Evolutionary conservation across 1,140 invertebrate species (phyloP).

Genomic region (Potamilus streckersoni): DNA sequence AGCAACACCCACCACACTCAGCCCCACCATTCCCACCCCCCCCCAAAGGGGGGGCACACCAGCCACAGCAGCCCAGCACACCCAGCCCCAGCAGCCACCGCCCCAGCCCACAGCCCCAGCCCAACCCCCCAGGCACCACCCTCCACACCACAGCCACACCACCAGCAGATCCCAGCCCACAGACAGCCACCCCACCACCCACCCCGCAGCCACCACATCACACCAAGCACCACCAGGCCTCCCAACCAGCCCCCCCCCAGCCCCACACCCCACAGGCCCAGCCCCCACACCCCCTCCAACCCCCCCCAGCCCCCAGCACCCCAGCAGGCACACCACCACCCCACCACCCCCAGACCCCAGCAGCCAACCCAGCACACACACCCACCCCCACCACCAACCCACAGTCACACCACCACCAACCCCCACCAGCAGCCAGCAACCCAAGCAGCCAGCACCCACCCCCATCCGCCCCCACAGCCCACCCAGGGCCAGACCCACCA

Average conservation of each 20-base stretch:
- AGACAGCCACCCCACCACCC: neutral
- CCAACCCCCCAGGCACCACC: neutral
- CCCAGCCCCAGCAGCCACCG: neutral
- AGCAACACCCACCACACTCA: no score
- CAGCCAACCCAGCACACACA: neutral
- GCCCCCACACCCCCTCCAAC: neutral
- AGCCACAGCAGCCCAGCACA: no score
- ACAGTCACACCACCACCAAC: no score
- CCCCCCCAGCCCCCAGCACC: neutral
- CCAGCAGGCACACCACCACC: neutral
- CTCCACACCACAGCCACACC: neutral
- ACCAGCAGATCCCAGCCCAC: neutral
- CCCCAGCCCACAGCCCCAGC: neutral
- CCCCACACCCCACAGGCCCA: neutral
- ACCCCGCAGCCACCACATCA: neutral
- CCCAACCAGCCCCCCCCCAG: neutral
- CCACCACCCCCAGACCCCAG: neutral
- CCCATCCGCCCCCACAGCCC: no score
- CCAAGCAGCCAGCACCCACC: no score
- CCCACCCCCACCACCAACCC: neutral
- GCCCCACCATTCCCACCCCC: no score
- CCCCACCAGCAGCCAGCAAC: no score
- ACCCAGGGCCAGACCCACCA: no score
- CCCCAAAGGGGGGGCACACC: no score
- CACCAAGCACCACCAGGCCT: neutral